Base-by-base conservation (phyloP, 2,888 invertebrate genomes). In the Xanthorhoe spadicearia region DNA sequence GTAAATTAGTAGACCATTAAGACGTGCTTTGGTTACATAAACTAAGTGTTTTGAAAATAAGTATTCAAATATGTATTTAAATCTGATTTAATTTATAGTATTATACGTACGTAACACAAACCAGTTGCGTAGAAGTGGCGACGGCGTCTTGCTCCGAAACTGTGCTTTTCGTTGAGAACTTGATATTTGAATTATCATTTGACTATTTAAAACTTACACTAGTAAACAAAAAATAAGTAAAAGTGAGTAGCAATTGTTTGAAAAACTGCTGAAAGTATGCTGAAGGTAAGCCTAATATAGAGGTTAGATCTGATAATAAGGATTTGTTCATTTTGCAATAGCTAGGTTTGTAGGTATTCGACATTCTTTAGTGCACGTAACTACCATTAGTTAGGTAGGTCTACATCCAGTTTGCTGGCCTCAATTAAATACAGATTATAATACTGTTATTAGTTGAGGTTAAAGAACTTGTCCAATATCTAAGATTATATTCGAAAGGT, bases 371-470 rank as follows among this genome's bases (percentile, higher is more conserved):
- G 66, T 58, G 68, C 61, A 52, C 58, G 56, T 68, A 70, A 68
- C 57, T 68, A 76, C 82, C 77, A 81, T 84, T 85, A 86, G 86
- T 76, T 86, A 87, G 85, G 83, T 86, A 81, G 77, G 78, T 77
- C 83, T 83, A 83, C 83, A 79, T 87, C 82, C 61, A 68, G 68
- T 68, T 84, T 74, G 86, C 78, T 87, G 88, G 79, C 90, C 89
- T 90, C 86, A 89, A 89, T 90, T 83, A 85, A 60, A 85, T 85
- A 85, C 82, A 85, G 80, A 87, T 88, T 85, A 81, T 82, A 86
- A 84, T 85, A 60, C 62, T 61, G 61, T 58, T 64, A 63, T 57
- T 52, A 60, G 54, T 55, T 56, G 59, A 64, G 57, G 59, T 62
- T 62, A 62, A 56, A 61, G 51, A 68, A 63, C 63, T 63, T 59